Percentiles rank a stretch among this genome's conserved stretches.
phyloP scores from a whole-genome alignment of 2,888 invertebrate genomes.

The Drosophila limbata region DNA sequence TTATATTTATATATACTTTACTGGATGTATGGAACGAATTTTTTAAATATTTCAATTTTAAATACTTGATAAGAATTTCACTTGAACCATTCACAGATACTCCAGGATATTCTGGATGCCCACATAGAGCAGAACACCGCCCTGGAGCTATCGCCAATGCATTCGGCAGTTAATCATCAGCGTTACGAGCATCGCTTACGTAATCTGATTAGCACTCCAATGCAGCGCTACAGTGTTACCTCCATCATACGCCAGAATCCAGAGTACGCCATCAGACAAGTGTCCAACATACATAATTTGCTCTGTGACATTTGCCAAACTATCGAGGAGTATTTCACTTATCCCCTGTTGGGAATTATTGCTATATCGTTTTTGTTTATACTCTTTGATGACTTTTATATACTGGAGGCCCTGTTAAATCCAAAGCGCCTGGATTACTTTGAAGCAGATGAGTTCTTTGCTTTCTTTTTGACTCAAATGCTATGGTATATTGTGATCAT shows the following conservation, averaged over 20 bases:
- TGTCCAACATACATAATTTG: conserved; percentile 82
- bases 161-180: conserved; percentile 66
- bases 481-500: conserved; percentile 83
- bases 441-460: conserved; percentile 83
- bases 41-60: not conserved
- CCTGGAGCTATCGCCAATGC: conserved; percentile 80
- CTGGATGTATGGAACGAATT: not conserved
- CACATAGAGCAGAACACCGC: conserved; percentile 75
- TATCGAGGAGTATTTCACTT: conserved; percentile 83
- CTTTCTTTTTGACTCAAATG: conserved; percentile 83
- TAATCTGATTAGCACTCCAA: conserved; percentile 59
- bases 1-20: too few species aligned
- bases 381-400: conserved; percentile 83
- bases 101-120: conserved; percentile 80
- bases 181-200: conserved; percentile 59
- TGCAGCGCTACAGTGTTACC: conserved; percentile 78
- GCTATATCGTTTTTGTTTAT: conserved; percentile 84
- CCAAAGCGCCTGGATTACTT: conserved; percentile 78
- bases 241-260: conserved; percentile 81
- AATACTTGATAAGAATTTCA: not conserved
- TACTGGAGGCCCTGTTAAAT: conserved; percentile 81
- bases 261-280: conserved; percentile 79
- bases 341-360: conserved; percentile 82
- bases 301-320: conserved; percentile 83
- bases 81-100: conserved; percentile 60